Base-by-base conservation (phyloP, 1,140 invertebrate genomes). In the Acromyrmex heyeri region DNA sequence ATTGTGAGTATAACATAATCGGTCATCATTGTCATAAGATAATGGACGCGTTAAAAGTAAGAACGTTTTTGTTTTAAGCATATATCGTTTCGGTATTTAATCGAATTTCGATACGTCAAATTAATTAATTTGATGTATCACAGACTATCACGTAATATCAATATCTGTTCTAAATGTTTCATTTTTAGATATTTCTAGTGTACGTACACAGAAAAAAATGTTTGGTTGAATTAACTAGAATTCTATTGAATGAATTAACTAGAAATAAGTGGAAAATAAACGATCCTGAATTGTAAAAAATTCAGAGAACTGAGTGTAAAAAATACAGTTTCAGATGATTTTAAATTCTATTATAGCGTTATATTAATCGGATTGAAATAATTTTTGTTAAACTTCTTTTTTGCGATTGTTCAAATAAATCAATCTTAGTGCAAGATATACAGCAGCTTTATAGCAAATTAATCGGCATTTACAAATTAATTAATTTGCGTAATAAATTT, bases 1-100 rank as follows among this genome's bases (percentile, higher is more conserved):
- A 69, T 38, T 85, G 16, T 75, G n/a, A 59, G 24, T 18, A 16
- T 38, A 78, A 65, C 16, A 38, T 70, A 50, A 83, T 73, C 24
- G 34, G 18, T 69, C 30, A 14, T 30, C 16, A 5, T 62, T 38
- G 38, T 48, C 38, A 12, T 8, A 30, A 57, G 8, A 38, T 57
- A 69, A 8, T 38, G 38, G 3, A 44, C 8, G 16, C 10, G 12
- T 65, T 48, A 21, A 64, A 48, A 50, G 10, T n/a, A 24, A 16
- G 57, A 21, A 76, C 2, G 16, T 62, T 30, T 64, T 14, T 48
- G 34, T 62, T 62, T 24, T n/a, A 48, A 76, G 2, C 7, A 38
- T 34, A 5, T 57, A 14, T 24, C 12, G 12, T 1, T 65, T 34
- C 7, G 14, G 24, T 61, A 4, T 61, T 61, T 61, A 2, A 38